These are phyloP conservation scores for Mionectes macconnelli DNA, from an alignment of 2,113 vertebrate genomes.

Conservation along the genomic window DNA sequence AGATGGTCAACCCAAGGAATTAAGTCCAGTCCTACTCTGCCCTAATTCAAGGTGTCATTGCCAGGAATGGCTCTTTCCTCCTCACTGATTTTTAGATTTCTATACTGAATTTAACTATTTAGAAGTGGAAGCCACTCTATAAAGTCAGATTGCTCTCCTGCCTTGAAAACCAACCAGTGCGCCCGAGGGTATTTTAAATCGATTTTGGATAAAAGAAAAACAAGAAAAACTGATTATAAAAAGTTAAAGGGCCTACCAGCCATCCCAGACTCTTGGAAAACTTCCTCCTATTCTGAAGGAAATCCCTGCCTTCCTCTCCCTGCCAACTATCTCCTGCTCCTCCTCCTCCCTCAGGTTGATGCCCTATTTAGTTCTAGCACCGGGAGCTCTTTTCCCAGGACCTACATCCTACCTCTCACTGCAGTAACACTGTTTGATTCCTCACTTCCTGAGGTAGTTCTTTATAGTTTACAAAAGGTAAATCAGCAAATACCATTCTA, in stretches of 20 bases:
- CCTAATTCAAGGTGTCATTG: neutral
- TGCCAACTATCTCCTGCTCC: neutral
- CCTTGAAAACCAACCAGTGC: neutral
- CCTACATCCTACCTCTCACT: neutral
- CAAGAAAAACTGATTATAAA: neutral
- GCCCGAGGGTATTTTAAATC: accelerated
- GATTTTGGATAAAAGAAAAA: neutral
- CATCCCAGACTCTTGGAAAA: neutral
- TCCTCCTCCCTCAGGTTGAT: neutral
- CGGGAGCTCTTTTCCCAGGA: neutral
- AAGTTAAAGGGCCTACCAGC: neutral
- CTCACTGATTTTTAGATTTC: neutral
- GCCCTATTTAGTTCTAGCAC: neutral
- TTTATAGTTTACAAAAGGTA: constrained; percentile 3
- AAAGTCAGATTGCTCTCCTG: neutral
- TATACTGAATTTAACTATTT: neutral
- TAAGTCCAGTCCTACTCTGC: neutral
- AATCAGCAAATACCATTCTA: constrained; percentile 46
- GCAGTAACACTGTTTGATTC: neutral
- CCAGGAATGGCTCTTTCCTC: constrained; percentile 15
- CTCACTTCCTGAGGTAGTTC: neutral
- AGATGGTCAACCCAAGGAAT: constrained; percentile 29
- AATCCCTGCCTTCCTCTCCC: neutral
- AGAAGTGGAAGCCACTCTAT: neutral
- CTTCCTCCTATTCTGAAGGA: neutral